Evolutionary conservation across 2,113 vertebrate species (phyloP), one percentile per base, ranked within the genome.

Genomic region (Crotalus horridus): DNA sequence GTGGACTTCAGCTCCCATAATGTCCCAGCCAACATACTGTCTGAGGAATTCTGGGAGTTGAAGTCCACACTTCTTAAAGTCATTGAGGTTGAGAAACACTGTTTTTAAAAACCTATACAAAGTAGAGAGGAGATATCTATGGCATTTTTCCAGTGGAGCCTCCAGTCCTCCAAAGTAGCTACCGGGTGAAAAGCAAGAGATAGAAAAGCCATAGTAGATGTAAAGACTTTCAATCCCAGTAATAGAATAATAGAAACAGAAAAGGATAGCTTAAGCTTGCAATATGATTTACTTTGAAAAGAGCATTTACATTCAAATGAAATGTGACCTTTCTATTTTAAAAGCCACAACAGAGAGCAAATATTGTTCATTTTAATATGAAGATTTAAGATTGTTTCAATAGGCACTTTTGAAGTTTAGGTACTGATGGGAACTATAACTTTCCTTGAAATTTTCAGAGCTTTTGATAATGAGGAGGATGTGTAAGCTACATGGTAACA

Each of bases 341-440:
- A n/a, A 51, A 69, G 46, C 15, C 8, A 69, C 59, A 39, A 21
- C 17, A 11, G n/a, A 69, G 51, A 61, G n/a, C 87, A 55, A 20
- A 33, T n/a, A 69, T 53, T 46, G 59, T 33, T 33, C n/a, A 48
- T 90, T 90, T 29, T 51, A 46, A 61, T 53, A 46, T 91, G 90
- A 91, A 43, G 69, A 39, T 26, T 91, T 33, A 85, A 74, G n/a
- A 15, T 23, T 55, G 39, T 59, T 59, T 43, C 90, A 43, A 5
- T 23, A 86, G 29, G 39, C 46, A 55, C 11, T 23, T 86, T 29
- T 61, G 13, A 26, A 13, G 55, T 93, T 94, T 94, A 1, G 13
- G 93, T 95, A 89, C 23, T 93, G 15, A 88, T 85, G 26, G 20
- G 87, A 92, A 93, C 87, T 94, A 90, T 61, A 92, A 11, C 23